Evolutionary conservation across 2,113 vertebrate species (phyloP).

Genomic region (Sterrhoptilus dennistouni): DNA sequence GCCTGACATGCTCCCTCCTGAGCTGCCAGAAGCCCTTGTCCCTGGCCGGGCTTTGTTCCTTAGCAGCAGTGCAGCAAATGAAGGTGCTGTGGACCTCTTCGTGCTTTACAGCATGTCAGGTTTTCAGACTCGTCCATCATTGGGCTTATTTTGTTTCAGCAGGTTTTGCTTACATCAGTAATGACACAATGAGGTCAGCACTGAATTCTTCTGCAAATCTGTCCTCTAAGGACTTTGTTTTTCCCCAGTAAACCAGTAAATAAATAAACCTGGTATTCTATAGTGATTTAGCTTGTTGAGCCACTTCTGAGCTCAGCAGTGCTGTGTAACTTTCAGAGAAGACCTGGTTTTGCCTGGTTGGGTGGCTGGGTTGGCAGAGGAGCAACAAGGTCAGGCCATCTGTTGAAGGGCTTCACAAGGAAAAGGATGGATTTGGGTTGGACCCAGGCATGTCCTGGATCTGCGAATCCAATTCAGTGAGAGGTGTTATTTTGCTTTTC

Average conservation of each 20-base stretch:
- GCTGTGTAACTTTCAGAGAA: background rate
- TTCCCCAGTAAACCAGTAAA: slow-evolving; percentile 9
- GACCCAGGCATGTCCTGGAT: background rate
- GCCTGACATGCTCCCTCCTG: background rate
- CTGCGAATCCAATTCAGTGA: background rate
- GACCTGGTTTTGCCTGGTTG: background rate
- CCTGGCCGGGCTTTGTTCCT: background rate
- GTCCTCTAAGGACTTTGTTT: slow-evolving; percentile 24
- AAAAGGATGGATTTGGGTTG: background rate
- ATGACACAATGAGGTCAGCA: slow-evolving; percentile 47
- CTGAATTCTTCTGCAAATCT: slow-evolving; percentile 32
- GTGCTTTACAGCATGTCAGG: background rate
- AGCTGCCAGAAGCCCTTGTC: slow-evolving; percentile 6
- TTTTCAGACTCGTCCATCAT: slow-evolving; percentile 34
- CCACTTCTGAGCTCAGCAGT: background rate
- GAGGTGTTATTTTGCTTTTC: background rate
- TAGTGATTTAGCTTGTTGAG: background rate
- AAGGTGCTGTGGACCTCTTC: background rate
- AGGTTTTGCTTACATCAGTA: slow-evolving; percentile 13
- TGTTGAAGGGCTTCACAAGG: background rate
- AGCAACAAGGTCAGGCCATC: background rate
- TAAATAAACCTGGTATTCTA: slow-evolving; percentile 17
- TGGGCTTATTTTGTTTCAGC: slow-evolving; percentile 21
- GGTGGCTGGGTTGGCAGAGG: background rate
- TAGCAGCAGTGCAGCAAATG: background rate